These are phyloP conservation scores for Synergus japonicus DNA, from an alignment of 2,888 invertebrate species.

Conservation along the genomic window DNA sequence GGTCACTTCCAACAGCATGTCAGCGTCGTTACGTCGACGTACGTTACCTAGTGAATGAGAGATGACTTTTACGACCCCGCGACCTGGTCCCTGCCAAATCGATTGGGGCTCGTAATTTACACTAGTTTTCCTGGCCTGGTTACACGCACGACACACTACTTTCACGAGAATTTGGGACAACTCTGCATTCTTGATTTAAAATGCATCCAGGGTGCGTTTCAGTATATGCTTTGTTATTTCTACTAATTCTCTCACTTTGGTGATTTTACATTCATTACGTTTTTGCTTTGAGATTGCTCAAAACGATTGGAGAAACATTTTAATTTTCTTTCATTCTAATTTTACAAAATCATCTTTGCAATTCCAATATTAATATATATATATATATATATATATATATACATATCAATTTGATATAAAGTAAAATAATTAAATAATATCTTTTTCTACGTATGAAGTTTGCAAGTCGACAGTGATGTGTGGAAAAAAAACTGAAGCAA, in stretches of 20 bases:
- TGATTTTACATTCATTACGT: too few species aligned
- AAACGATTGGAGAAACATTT: too few species aligned
- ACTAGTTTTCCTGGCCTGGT: conserved; percentile 29
- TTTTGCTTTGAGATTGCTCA: too few species aligned
- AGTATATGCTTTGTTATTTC: neutral
- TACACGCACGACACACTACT: conserved; percentile 22
- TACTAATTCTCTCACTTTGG: neutral
- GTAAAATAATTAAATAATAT: too few species aligned
- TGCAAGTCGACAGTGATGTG: neutral
- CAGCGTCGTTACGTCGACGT: conserved; percentile 5
- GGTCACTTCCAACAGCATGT: conserved; percentile 41
- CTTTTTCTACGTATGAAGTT: neutral
- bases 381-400: too few species aligned
- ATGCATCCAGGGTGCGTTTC: neutral
- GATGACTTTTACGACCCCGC: conserved; percentile 29
- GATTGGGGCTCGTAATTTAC: conserved; percentile 33
- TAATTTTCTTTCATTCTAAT: too few species aligned
- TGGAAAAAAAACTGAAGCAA: neutral
- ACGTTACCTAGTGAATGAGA: conserved; percentile 19
- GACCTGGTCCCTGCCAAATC: conserved; percentile 34
- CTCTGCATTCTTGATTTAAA: neutral
- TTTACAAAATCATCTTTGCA: too few species aligned
- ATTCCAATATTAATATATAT: too few species aligned
- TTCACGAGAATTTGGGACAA: conserved; percentile 4
- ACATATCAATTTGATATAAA: too few species aligned